phyloP scores from a whole-genome alignment of 2,888 invertebrate species.

The Mesorhabditis spiculigera region DNA sequence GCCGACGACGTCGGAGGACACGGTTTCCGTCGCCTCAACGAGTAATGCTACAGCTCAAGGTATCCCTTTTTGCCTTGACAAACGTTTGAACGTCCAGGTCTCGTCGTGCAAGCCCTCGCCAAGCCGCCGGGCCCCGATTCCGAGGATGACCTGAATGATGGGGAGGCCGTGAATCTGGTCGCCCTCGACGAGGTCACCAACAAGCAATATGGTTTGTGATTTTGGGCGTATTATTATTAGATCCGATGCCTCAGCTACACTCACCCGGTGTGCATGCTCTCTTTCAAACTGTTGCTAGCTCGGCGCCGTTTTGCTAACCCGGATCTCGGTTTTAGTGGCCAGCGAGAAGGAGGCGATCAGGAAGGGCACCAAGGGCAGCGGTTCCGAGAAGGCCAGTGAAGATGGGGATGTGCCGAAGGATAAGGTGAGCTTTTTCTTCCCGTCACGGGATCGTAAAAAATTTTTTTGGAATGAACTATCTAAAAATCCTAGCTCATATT shows the following conservation, averaged over 20 bases:
- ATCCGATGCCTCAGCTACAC: no score
- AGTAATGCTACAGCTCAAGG: neutral
- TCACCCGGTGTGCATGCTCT: neutral
- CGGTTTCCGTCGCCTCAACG: neutral
- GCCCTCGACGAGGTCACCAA: constrained; percentile 48
- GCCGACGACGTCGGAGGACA: neutral
- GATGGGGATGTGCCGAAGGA: constrained; percentile 26
- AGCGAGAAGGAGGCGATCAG: neutral
- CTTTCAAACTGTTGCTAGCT: neutral
- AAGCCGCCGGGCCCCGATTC: constrained; percentile 26
- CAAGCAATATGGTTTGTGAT: constrained; percentile 29
- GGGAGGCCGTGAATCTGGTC: constrained; percentile 52
- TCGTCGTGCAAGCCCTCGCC: neutral
- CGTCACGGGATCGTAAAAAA: constrained; percentile 9
- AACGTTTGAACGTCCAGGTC: neutral
- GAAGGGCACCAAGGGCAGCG: neutral
- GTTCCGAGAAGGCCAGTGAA: constrained; percentile 35
- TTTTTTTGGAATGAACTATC: no score
- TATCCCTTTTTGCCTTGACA: neutral
- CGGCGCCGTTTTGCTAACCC: neutral
- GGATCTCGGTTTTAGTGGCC: neutral
- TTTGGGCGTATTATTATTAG: neutral
- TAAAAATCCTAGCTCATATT: no score
- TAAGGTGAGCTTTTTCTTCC: constrained; percentile 24
- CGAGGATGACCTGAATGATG: constrained; percentile 48